Base-by-base conservation (phyloP, 2,888 invertebrate species). In the Lochmaea crataegi region DNA sequence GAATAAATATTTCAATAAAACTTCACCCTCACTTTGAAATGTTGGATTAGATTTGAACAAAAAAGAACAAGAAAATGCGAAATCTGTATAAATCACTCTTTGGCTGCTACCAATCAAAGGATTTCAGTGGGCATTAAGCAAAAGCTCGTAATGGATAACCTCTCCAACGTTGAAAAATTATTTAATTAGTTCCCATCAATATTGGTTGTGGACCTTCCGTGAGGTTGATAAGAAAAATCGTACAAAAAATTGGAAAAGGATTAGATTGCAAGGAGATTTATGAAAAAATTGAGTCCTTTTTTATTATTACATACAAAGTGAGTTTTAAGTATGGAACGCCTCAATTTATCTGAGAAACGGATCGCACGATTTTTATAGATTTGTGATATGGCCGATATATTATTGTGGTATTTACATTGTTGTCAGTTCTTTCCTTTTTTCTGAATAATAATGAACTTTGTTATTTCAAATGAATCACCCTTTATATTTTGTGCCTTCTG, bases 121-220 rank as follows among this genome's bases (percentile, higher is more conserved):
- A 68, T 68, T 68, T 45, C 60, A 68, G 18, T 63, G 38, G 61
- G 68, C n/a, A 61, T 60, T 68, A 61, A 22, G 51, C 26, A 51
- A 66, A 68, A 68, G 58, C 66, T 67, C 41, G 16, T 16, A 45
- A 61, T 26, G 51, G 60, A 60, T 68, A 65, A 65, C 51, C 38
- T 45, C n/a, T 56, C 22, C 12, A 22, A 38, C 57, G 45, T 61
- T 68, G 68, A 61, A 68, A 61, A 68, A 68, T 68, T 61, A 68
- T 68, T 68, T 68, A 68, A 68, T 68, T 68, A 68, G 61, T 32
- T 38, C n/a, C 26, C 65, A 56, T 65, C 65, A 11, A 57, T 66
- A 66, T 56, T 9, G 18, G 48, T 65, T 42, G 42, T n/a, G 38
- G 56, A 66, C 38, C 56, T 18, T 57, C 12, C 11, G 53, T 45